phyloP scores from a whole-genome alignment of 1,140 invertebrate genomes.

The Venustaconcha ellipsiformis region DNA sequence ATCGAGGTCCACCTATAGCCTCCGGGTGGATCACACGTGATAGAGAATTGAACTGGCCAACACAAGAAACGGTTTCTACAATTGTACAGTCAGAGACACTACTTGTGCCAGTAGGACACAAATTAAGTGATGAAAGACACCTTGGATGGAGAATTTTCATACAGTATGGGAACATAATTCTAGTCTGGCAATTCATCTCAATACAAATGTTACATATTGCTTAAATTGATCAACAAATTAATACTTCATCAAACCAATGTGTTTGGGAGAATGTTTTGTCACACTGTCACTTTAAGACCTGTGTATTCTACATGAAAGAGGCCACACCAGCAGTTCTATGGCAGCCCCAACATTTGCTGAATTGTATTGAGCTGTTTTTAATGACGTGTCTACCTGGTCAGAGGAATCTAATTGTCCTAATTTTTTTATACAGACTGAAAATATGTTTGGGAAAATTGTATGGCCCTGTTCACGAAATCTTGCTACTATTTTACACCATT shows the following conservation, averaged over 20 bases:
- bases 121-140: not conserved
- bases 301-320: slow-evolving; percentile 10
- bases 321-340: not conserved
- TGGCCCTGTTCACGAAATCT: too few relatives aligned
- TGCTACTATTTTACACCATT: too few relatives aligned
- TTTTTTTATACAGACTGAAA: slow-evolving; percentile 2
- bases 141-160: slow-evolving; percentile 15
- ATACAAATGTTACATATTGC: slow-evolving; percentile 15
- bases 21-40: too few relatives aligned
- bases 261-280: not conserved
- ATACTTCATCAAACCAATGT: slow-evolving; percentile 3
- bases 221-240: slow-evolving; percentile 15
- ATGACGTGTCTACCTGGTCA: not conserved
- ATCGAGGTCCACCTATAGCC: too few relatives aligned
- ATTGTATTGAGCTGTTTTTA: slow-evolving; percentile 1
- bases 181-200: slow-evolving; percentile 12
- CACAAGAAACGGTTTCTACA: too few relatives aligned
- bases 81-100: not conserved
- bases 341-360: slow-evolving; percentile 1
- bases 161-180: slow-evolving; percentile 4
- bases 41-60: too few relatives aligned
- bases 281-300: slow-evolving; percentile 3
- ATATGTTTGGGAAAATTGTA: slow-evolving; percentile 7
- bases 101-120: slow-evolving; percentile 9
- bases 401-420: not conserved